Evolutionary conservation across 2,888 invertebrate species (phyloP), one percentile per base, ranked within the genome.

Genomic region (Rotaria socialis): DNA sequence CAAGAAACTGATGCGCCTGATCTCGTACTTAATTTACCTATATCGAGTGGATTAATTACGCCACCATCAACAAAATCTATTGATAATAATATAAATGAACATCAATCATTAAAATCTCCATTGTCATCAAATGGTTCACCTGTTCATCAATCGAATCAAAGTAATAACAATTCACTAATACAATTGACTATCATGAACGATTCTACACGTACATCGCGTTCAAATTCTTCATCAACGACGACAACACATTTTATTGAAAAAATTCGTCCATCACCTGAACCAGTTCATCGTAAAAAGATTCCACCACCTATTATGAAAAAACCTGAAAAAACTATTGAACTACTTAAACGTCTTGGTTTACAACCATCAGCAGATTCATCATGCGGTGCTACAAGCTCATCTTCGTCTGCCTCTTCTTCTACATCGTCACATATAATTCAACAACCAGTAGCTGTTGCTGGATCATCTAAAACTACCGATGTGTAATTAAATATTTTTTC

Each of bases 261-360:
- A 35, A 24, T 56, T n/a, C 35, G 47, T 27, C 84, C 84, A 27
- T 85, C 85, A 60, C 56, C 85, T n/a, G 56, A 58, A 24, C 55
- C 85, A 41, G 56, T 10, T 8, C 27, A 75, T 47, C 43, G 47
- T 16, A 85, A 86, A 56, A 85, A 85, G 27, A 55, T 80, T 27
- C 86, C 86, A 84, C 86, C 86, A 50, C 86, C 85, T 16, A 27
- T 86, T 10, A 75, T 85, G 84, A 85, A 85, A 50, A 86, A 86
- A 58, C 86, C 86, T 16, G 86, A 86, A 47, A 86, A 52, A 60
- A 85, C 86, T 47, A 58, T 85, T 22, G 86, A 86, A 84, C 55
- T 86, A 67, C 41, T 86, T 19, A 75, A 84, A 80, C 85, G 85
- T 43, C 85, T 86, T 19, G 86, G 85, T 24, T 56, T 75, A 56